A percentile compares a stretch with the other conserved stretches of the same genome.
These are phyloP conservation scores for Stomatorhinus ivindoensis DNA, from an alignment of 2,113 vertebrate species.

Conservation along the genomic window DNA sequence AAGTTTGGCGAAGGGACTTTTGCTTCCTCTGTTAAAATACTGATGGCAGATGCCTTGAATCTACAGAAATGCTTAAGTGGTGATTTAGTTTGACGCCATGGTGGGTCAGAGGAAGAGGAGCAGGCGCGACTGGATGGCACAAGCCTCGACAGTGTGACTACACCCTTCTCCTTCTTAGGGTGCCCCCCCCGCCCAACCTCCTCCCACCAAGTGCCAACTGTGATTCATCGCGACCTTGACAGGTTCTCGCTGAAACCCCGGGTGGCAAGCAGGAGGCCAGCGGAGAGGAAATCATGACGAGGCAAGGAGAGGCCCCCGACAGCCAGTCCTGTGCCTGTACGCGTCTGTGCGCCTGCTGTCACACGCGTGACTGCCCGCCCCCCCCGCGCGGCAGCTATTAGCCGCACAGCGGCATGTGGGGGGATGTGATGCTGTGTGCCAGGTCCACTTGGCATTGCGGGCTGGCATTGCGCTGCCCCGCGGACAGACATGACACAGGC, in stretches of 20 bases:
- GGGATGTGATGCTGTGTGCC: neutral
- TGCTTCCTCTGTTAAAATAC: too few relatives aligned
- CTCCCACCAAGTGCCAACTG: neutral
- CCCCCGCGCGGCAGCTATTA: neutral
- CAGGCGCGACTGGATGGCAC: too few relatives aligned
- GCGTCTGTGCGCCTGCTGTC: neutral
- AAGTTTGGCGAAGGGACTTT: neutral
- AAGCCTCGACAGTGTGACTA: neutral
- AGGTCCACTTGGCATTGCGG: neutral
- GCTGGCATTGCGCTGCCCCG: neutral
- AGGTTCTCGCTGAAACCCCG: neutral
- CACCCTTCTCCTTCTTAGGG: neutral
- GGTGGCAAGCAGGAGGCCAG: neutral
- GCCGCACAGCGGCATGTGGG: neutral
- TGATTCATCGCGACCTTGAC: conserved; percentile 11
- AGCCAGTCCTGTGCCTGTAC: neutral
- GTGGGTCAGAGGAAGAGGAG: neutral
- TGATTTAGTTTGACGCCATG: neutral
- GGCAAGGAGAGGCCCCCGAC: neutral
- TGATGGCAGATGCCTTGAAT: neutral
- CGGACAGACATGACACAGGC: neutral
- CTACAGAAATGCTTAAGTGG: neutral
- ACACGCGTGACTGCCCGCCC: neutral
- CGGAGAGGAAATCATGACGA: neutral
- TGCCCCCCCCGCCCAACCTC: neutral